Conservation (phyloP, 1,140 invertebrate genomes). For the Tetranychus urticae region DNA sequence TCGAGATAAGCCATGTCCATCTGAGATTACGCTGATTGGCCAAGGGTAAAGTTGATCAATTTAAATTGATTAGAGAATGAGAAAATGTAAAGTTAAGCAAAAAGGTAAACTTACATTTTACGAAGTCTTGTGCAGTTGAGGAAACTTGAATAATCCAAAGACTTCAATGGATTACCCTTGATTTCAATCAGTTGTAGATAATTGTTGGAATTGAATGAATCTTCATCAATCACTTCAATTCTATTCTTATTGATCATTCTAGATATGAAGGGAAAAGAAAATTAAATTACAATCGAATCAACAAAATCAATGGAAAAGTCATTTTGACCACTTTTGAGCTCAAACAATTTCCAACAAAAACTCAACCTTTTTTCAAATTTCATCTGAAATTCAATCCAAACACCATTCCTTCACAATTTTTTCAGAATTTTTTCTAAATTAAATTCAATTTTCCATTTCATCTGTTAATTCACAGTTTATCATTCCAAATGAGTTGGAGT, state of each 20-base stretch:
- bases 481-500: no score
- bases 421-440: no score
- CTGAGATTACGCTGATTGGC: not conserved
- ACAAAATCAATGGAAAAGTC: no score
- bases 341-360: no score
- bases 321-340: no score
- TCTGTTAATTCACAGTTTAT: no score
- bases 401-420: no score
- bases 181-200: not conserved
- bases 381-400: no score
- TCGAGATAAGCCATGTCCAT: not conserved
- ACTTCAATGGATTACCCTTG: not conserved
- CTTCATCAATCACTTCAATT: not conserved
- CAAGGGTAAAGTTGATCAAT: not conserved
- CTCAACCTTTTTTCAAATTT: no score
- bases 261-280: not conserved
- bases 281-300: no score
- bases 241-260: not conserved
- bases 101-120: not conserved
- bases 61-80: not conserved
- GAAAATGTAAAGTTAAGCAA: not conserved
- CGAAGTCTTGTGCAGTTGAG: not conserved
- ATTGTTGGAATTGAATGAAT: not conserved
- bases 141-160: not conserved
- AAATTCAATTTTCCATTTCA: no score